Percentiles rank a stretch among this genome's conserved stretches.
These are phyloP conservation scores for Lomographa bimaculata DNA, from an alignment of 2,888 invertebrate species.

Conservation along the genomic window DNA sequence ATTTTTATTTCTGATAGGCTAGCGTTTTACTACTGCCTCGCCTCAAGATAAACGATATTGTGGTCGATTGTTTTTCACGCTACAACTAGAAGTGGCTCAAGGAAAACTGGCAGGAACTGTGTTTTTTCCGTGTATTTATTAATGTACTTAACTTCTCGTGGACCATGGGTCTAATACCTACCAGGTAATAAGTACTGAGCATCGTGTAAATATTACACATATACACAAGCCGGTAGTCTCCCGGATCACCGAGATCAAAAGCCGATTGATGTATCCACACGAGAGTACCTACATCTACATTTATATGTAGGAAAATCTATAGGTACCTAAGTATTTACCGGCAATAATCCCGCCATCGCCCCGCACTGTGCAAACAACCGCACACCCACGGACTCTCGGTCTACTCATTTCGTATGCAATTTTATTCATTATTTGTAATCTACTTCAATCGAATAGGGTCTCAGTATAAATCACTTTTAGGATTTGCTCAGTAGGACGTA, in stretches of 20 bases:
- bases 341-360: constrained; percentile 58
- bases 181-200: too few relatives aligned
- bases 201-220: too few relatives aligned
- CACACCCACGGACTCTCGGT: constrained; percentile 70
- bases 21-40: too few relatives aligned
- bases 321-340: constrained; percentile 55
- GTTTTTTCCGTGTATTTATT: too few relatives aligned
- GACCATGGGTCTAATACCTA: too few relatives aligned
- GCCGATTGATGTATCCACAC: constrained; percentile 40
- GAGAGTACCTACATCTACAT: constrained; percentile 37
- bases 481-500: constrained; percentile 75
- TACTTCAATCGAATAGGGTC: constrained; percentile 81
- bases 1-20: too few relatives aligned
- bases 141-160: too few relatives aligned
- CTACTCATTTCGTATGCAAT: constrained; percentile 82
- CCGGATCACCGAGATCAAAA: constrained; percentile 53
- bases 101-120: too few relatives aligned
- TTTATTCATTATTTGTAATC: constrained; percentile 84
- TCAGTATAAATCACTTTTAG: constrained; percentile 81
- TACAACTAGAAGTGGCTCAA: too few relatives aligned
- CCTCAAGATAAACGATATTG: too few relatives aligned
- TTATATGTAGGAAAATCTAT: constrained; percentile 36
- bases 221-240: too few relatives aligned
- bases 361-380: constrained; percentile 64
- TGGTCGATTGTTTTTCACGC: too few relatives aligned